These are phyloP conservation scores for Spizaetus ornatus DNA, from an alignment of 2,113 vertebrate species.

Conservation along the genomic window DNA sequence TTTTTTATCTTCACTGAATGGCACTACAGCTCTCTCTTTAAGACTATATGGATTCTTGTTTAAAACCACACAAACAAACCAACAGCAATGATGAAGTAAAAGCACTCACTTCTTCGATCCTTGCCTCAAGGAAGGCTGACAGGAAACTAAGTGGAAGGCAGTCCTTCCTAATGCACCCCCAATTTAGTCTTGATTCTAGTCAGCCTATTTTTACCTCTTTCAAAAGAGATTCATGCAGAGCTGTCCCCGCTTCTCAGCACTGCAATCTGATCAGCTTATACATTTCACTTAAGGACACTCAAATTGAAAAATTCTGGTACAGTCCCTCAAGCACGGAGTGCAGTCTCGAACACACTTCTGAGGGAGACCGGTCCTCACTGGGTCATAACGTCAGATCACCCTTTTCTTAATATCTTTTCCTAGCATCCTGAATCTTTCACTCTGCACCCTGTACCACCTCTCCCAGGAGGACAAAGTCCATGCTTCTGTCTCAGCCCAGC, in stretches of 20 bases:
- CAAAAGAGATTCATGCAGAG: neutral
- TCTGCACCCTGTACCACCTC: neutral
- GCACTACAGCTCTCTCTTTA: neutral
- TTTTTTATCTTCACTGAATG: neutral
- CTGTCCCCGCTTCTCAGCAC: neutral
- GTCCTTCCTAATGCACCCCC: neutral
- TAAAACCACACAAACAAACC: neutral
- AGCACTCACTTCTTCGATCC: neutral
- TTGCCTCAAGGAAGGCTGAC: neutral
- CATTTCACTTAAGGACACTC: neutral
- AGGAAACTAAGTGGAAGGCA: neutral
- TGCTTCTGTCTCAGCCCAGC: neutral
- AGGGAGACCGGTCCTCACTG: neutral
- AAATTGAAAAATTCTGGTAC: neutral
- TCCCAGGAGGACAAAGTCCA: neutral
- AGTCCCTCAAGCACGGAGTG: neutral
- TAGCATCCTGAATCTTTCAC: neutral
- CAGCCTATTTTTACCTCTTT: neutral
- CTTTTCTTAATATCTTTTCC: neutral
- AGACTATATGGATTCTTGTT: neutral
- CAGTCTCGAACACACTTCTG: neutral
- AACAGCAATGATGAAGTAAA: neutral
- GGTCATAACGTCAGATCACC: neutral
- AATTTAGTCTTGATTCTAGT: neutral
- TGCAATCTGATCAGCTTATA: neutral